Evolutionary conservation across 37 sponge, comb jelly and placozoan species (phyloP), one percentile per base, ranked within the genome.

Genomic region (Oscarella lobularis): DNA sequence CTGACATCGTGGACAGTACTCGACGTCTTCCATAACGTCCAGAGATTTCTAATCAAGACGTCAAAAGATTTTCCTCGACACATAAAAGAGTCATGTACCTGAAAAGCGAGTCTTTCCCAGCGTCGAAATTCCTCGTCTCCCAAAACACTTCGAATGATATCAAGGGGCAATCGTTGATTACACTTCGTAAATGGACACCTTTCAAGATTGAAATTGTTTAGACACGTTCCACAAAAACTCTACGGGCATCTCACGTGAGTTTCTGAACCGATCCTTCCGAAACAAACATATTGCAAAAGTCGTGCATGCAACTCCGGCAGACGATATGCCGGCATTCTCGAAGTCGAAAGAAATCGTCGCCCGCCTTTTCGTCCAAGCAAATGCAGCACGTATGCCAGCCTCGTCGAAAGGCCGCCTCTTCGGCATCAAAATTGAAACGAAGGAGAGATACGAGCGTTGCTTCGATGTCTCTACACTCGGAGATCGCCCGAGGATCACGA

Each of bases 1-100:
- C 70, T 78, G 79, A 72, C 79, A 78, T 2, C 79, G 34, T n/a
- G 79, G 79, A 38, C 79, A 78, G 38, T 78, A 78, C 72, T 74
- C 38, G 38, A 78, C 71, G 72, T 78, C 79, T 74, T 71, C 79
- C 79, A 78, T 78, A 20, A 31, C 72, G 70, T 78, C 79, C 27
- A 78, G 69, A 5, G 70, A 72, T 29, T 48, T 71, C 79, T 78
- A 71, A 76, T 71, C 30, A 30, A 3, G 69, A 54, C 9, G 30
- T 4, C 27, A 4, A 74, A 33, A 4, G 4, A 31, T 9, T 4
- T 33, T 30, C 6, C 9, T 5, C n/a, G 41, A 38, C 9, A 40
- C 9, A 38, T 3, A 4, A 38, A 4, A 40, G 39, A 3, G 60
- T 69, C 27, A 33, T 33, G 35, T n/a, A 78, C 79, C 38, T 78